phyloP scores from a whole-genome alignment of 2,113 vertebrate species.

The Tor tambroides region DNA sequence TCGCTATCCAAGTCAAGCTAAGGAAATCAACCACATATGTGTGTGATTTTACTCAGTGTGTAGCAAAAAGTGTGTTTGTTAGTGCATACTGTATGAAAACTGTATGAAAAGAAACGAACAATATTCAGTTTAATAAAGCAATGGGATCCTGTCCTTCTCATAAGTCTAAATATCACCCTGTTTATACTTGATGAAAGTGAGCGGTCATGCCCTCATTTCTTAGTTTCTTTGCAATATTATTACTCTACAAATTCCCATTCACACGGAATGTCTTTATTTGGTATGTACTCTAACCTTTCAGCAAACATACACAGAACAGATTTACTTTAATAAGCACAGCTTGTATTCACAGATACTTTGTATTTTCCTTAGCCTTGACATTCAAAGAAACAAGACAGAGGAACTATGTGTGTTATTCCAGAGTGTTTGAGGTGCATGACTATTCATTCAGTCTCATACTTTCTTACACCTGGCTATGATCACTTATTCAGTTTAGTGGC shows the following conservation, averaged over 20 bases:
- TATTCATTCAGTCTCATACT: not conserved
- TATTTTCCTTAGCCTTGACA: not conserved
- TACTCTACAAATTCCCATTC: not conserved
- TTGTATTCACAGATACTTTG: not conserved
- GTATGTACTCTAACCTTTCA: not conserved
- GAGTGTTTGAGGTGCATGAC: not conserved
- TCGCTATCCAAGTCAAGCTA: conserved; percentile 9
- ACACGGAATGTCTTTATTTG: not conserved
- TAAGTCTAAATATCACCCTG: not conserved
- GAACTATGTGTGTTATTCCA: not conserved
- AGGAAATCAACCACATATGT: conserved; percentile 31
- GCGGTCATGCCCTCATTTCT: not conserved
- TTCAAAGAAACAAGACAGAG: not conserved
- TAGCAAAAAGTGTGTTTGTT: not conserved
- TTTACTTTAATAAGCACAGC: not conserved
- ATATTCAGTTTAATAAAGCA: not conserved
- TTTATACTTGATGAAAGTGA: not conserved
- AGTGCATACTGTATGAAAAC: not conserved
- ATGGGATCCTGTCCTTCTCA: not conserved
- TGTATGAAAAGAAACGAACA: too few relatives aligned
- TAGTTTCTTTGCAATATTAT: not conserved
- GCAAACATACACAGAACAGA: not conserved
- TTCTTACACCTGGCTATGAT: not conserved
- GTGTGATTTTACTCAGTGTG: conserved; percentile 30
- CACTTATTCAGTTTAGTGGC: not conserved